Evolutionary conservation across 2,797 vertebrate genomes (phyloP), one percentile per base, ranked within the genome.

Genomic region (Cephalopachus bancanus): DNA sequence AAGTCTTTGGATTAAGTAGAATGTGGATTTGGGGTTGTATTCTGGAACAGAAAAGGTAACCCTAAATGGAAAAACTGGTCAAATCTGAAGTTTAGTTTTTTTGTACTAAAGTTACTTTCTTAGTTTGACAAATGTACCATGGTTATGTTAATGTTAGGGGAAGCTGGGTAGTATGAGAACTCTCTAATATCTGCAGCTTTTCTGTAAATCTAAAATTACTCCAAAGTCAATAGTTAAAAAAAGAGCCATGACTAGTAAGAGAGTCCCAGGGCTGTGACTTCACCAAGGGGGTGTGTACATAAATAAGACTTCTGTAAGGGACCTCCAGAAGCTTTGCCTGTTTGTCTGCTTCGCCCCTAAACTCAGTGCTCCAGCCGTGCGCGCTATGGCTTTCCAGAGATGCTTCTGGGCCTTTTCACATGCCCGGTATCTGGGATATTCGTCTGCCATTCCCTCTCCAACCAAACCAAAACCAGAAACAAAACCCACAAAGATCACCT

Each of bases 11-110:
- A 55, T 95, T 89, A 69, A 89, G 67, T 94, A 85, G 24, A 93
- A 75, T 93, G 16, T 85, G 62, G 30, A 8, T 79, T 44, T 96
- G 86, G 79, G 92, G 84, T 96, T 92, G 88, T 49, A n/a, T 95
- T 59, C 69, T 97, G 89, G 86, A 75, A 96, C n/a, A 95, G 57
- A 94, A 88, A 92, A 92, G 75, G 67, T 62, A 94, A 91, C 44
- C 44, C 44, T 91, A 72, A 69, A 81, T 78, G 44, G 81, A 75
- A 95, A 83, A 88, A 65, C 20, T 51, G 26, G 44, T 83, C 33
- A 96, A 88, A 92, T 85, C 24, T 51, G 1, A 86, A 72, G 79
- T 93, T 96, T 64, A 75, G 20, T 30, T 83, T 84, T 72, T 93
- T 95, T 87, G 87, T 79, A 33, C n/a, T 69, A 53, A 78, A 89